phyloP scores from a whole-genome alignment of 1,140 invertebrate genomes.

The Leptinotarsa defecta region DNA sequence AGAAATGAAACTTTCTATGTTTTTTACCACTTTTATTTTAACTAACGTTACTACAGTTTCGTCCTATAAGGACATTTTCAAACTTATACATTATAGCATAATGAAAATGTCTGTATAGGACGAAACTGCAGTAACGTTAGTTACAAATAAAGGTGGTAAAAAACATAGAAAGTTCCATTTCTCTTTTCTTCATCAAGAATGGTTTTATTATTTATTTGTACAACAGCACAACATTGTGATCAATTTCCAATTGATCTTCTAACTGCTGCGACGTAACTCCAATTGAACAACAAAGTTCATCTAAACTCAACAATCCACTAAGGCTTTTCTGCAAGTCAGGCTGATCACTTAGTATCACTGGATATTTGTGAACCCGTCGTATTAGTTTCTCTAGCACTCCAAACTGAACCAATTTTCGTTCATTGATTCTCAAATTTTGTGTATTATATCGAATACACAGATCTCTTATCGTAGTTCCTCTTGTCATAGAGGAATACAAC shows the following conservation, averaged over 20 bases:
- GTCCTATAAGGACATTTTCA: no score
- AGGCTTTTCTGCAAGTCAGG: slow-evolving; percentile 69
- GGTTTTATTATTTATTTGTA: slow-evolving; percentile 69
- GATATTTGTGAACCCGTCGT: slow-evolving; percentile 81
- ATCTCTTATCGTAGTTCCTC: slow-evolving; percentile 83
- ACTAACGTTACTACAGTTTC: no score
- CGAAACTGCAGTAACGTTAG: no score
- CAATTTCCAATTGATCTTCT: slow-evolving; percentile 84
- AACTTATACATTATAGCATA: no score
- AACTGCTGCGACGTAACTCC: slow-evolving; percentile 79
- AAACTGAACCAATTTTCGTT: slow-evolving; percentile 89
- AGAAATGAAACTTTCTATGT: no score
- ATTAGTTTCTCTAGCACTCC: slow-evolving; percentile 86
- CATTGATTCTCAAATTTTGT: slow-evolving; percentile 74
- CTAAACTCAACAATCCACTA: slow-evolving; percentile 78
- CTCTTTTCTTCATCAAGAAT: no score
- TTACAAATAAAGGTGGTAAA: no score
- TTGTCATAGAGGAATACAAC: slow-evolving; percentile 81
- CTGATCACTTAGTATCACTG: slow-evolving; percentile 61
- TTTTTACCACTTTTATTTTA: no score
- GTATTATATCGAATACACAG: slow-evolving; percentile 82
- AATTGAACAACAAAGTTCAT: slow-evolving; percentile 89
- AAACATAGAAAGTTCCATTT: no score
- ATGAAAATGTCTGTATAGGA: no score
- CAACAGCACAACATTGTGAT: slow-evolving; percentile 81